Conservation (phyloP, 2,113 vertebrate species). For the Antechinus stuartii region DNA sequence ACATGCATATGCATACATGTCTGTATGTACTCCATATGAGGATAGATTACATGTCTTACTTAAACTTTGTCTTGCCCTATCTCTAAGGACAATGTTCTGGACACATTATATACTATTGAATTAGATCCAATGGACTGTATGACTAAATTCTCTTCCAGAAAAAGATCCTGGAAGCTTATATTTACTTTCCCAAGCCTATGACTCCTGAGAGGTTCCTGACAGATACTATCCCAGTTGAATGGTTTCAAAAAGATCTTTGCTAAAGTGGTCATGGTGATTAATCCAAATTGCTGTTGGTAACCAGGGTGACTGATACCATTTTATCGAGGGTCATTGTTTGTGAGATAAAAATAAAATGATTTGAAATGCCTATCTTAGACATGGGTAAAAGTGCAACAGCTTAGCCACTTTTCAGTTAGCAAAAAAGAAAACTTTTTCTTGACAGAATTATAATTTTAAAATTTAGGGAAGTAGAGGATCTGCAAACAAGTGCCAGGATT, state of each 20-base stretch:
- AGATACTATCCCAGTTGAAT: background rate
- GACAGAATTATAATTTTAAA: constrained; percentile 1
- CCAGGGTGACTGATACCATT: background rate
- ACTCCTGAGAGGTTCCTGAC: background rate
- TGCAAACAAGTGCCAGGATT: background rate
- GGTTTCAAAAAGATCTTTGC: background rate
- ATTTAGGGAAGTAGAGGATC: background rate
- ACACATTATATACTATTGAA: background rate
- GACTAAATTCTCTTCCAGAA: background rate
- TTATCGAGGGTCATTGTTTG: background rate
- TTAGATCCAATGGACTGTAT: background rate
- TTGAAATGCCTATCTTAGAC: background rate
- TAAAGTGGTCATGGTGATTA: background rate
- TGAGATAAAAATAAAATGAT: background rate
- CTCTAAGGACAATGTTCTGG: background rate
- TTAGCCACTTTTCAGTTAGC: constrained; percentile 5
- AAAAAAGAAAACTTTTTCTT: constrained; percentile 16
- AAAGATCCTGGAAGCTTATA: background rate
- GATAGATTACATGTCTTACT: background rate
- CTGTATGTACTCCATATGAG: background rate
- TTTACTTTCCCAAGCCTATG: background rate
- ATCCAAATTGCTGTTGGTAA: constrained; percentile 1
- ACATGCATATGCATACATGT: background rate
- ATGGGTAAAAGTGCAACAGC: background rate
- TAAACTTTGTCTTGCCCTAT: background rate